Base-by-base conservation (phyloP, 2,888 invertebrate genomes). In the Epirrhoe tristata region DNA sequence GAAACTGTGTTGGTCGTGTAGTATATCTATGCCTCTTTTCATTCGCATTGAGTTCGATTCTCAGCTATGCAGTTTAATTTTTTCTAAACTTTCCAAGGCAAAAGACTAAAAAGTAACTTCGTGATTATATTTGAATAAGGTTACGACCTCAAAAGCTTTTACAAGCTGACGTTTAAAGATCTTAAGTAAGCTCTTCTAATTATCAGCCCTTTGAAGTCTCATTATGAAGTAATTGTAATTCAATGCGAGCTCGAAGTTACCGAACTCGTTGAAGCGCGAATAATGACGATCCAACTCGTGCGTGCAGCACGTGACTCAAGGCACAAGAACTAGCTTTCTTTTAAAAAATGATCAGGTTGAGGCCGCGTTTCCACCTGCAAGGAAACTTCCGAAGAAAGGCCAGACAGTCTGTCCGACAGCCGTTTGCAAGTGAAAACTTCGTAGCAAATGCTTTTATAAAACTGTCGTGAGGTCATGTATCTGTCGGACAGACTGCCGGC, bases 261-360 rank as follows among this genome's bases (percentile, higher is more conserved):
- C 14, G 54, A 61, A 61, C 46, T 46, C 54, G 31, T 1, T 43
- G 54, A 48, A 61, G 46, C 54, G 34, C 60, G 43, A 61, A 54
- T 61, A 46, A 61, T 54, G 60, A 46, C 60, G 52, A 60, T 61
- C 34, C 59, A 36, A 58, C 34, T 34, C 46, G 39, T 50, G 32
- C 12, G 50, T 17, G 4, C 5, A 16, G 0, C 7, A 8, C 6
- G 10, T 34, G 58, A 3, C 17, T n/a, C 58, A 50, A 48, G 50
- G 10, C 16, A 17, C 48, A 16, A 48, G 48, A 24, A 24, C 3
- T 24, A 3, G 24, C 24, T 24, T 24, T 3, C 24, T 24, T 24
- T 2, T 24, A 24, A 24, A 24, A 24, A 24, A 24, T 1, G 24
- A 24, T 2, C 24, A 2, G 24, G 24, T 24, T 24, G 3, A 24